Conservation (phyloP, 2,888 invertebrate species). For the Lydus trimaculatus region DNA sequence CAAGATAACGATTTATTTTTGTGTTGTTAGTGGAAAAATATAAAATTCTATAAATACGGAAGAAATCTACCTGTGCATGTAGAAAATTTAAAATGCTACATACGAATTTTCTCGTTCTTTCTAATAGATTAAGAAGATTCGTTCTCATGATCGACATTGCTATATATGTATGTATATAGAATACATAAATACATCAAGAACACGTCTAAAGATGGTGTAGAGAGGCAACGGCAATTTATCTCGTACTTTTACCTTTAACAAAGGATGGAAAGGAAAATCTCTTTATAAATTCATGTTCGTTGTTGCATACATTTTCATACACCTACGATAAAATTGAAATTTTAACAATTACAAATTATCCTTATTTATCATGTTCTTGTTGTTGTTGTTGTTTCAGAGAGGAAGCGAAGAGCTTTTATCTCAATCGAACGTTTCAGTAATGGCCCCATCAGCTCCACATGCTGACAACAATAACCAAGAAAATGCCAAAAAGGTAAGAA, state of each 20-base stretch:
- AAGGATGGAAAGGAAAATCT: background rate
- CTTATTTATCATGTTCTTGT: background rate
- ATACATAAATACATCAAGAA: conserved; percentile 29
- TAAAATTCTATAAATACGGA: conserved; percentile 3
- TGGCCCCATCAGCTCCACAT: conserved; percentile 90
- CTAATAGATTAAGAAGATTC: conserved; percentile 27
- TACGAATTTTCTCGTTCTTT: conserved; percentile 18
- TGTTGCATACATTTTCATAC: too few relatives aligned
- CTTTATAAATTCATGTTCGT: background rate
- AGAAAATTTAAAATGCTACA: background rate
- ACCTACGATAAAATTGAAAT: background rate
- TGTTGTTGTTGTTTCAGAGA: conserved; percentile 73
- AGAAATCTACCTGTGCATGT: background rate
- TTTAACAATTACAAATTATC: background rate
- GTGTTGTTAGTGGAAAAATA: background rate
- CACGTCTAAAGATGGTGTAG: conserved; percentile 20
- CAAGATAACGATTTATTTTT: background rate
- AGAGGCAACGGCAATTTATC: background rate
- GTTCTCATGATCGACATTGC: conserved; percentile 32
- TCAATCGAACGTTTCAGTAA: conserved; percentile 92
- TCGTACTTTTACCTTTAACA: background rate
- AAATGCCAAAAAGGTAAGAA: conserved; percentile 90
- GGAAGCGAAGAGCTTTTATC: conserved; percentile 97
- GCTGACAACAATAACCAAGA: conserved; percentile 93
- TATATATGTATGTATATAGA: background rate